Evolutionary conservation across 2,888 invertebrate species (phyloP), one percentile per base, ranked within the genome.

Genomic region (Scaptomyza caliginosa): DNA sequence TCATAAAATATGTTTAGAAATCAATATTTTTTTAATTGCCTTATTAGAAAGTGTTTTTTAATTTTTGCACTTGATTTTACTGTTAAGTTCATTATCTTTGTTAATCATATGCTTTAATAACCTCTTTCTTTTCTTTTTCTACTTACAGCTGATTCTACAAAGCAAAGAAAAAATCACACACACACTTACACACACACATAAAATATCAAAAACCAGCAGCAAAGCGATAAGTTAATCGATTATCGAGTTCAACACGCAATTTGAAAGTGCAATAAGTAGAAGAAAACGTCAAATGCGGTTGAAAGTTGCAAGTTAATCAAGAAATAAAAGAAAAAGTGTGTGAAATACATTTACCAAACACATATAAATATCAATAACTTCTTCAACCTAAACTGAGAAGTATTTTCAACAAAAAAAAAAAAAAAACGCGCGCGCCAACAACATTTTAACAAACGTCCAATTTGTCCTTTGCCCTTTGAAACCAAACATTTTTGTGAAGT

Each of bases 191-290:
- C 21, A 21, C 4, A 21, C 21, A 21, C 54, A 52, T 49, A 58
- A 59, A 68, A 60, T n/a, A n/a, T n/a, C n/a, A n/a, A n/a, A n/a
- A n/a, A n/a, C n/a, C n/a, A n/a, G n/a, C n/a, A 63, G 51, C 40
- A 74, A 68, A 68, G 51, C 67, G 63, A 66, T 54, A 51, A 64
- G n/a, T 19, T 70, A 67, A 30, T 23, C 21, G 32, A 57, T 38
- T 43, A 17, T 43, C 21, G 26, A 28, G 49, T 59, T 64, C 68
- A 78, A 59, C 59, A 48, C 63, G 67, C 73, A 66, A 62, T 4
- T 65, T 56, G 40, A 74, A 78, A 77, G 85, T 85, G 85, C 82
- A 81, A 81, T 81, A 85, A 74, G 36, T 49, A 70, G 28, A 46
- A 52, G 50, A 52, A 62, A 55, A 39, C 54, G 55, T 54, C 52